Conservation (phyloP, 2,797 vertebrate genomes). For the Oreonectes daqikongensis region DNA sequence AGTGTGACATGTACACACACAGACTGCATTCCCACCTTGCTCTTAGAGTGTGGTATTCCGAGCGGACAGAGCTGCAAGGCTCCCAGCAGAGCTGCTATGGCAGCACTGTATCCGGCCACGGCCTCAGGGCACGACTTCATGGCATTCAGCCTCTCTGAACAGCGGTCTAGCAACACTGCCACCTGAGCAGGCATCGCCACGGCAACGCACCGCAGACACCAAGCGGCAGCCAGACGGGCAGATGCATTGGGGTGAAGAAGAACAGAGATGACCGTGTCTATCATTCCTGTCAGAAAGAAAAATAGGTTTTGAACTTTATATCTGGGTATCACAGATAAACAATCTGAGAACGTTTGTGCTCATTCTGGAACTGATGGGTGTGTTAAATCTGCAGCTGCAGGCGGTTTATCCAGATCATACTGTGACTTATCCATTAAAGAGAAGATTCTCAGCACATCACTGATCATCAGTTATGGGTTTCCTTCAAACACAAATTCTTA, state of each 20-base stretch:
- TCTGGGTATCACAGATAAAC: not conserved
- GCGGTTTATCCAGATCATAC: not conserved
- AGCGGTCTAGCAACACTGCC: constrained; percentile 83
- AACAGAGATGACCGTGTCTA: constrained; percentile 85
- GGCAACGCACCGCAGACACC: constrained; percentile 87
- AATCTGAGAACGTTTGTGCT: not conserved
- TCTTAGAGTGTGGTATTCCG: constrained; percentile 89
- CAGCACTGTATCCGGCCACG: constrained; percentile 86
- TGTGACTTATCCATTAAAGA: constrained; percentile 8
- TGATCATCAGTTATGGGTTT: not conserved
- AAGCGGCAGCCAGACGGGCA: constrained; percentile 85
- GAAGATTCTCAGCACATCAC: not conserved
- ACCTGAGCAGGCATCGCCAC: constrained; percentile 82
- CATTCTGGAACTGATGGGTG: not conserved
- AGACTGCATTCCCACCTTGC: constrained; percentile 77
- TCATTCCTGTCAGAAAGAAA: constrained; percentile 73
- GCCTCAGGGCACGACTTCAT: constrained; percentile 87
- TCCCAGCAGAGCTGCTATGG: constrained; percentile 85
- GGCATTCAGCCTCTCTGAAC: constrained; percentile 78
- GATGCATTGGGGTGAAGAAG: constrained; percentile 80
- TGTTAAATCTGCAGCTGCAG: not conserved
- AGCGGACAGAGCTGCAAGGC: constrained; percentile 86
- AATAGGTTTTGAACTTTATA: constrained; percentile 6
- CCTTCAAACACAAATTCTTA: not conserved
- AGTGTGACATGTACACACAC: not conserved